Evolutionary conservation across 2,888 invertebrate species (phyloP), one percentile per base, ranked within the genome.

Genomic region (Macaria liturata): DNA sequence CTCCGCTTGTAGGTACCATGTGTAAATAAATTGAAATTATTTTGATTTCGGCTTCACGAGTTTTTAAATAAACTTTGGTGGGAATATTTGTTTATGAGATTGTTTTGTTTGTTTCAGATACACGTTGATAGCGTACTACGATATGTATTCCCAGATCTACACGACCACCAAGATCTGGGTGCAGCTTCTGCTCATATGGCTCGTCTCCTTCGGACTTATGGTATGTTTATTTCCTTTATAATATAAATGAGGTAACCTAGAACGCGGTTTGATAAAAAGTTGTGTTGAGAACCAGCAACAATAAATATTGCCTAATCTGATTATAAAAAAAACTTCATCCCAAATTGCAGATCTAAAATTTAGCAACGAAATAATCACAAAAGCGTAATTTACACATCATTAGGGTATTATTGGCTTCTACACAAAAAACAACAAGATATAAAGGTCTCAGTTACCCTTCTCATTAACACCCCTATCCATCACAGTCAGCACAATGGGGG

Each of bases 151-250:
- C 44, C 94, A 93, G 77, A 93, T 97, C 68, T 98, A 97, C 88
- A 95, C 95, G 43, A 93, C 92, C 46, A 91, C 93, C 42, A 94
- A 95, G 75, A 97, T 97, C 70, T 94, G 94, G 73, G 71, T 96
- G 59, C 97, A 98, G 94, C 93, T 98, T 76, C 77, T 95, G 20
- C 93, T 94, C 60, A 95, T 97, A 62, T 98, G 98, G 98, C 86
- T 94, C 9, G 93, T 97, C 67, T 95, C 96, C 44, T 95, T 96
- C 77, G 88, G 94, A 0, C 90, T 96, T 64, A 93, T 96, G 93
- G 94, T 95, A 77, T 92, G 93, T 78, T 58, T 2, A 37, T 37
- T 6, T 6, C 7, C 4, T 37, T 37, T 6, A 37, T 7, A 2
- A 6, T 6, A 6, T 1, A 37, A 7, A 37, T 37, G 3, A 2